Percentiles rank a stretch among this genome's conserved stretches.
Conservation (phyloP, 2,797 vertebrate species). For the Cephalopachus bancanus region DNA sequence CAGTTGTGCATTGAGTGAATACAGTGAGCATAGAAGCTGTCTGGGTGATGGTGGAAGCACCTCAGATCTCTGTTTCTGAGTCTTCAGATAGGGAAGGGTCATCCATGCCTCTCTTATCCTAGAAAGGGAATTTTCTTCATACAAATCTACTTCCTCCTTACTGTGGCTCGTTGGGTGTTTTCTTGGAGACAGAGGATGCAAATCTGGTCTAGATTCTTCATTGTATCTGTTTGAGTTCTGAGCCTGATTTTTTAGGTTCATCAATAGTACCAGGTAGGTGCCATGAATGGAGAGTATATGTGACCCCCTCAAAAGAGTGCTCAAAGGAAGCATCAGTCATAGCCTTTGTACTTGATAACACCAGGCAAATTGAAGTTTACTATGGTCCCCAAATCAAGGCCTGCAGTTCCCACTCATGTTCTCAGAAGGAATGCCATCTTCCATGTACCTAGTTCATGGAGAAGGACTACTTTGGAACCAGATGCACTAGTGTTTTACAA, state of each 20-base stretch:
- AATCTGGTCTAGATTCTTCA: background rate
- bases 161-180: background rate
- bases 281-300: background rate
- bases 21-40: background rate
- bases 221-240: background rate
- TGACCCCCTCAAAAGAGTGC: background rate
- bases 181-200: background rate
- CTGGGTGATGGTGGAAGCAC: too few species aligned
- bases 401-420: background rate
- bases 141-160: background rate
- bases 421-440: background rate
- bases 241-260: background rate
- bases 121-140: background rate
- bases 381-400: rapidly evolving
- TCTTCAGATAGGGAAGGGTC: too few species aligned
- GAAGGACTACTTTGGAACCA: background rate
- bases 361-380: too few species aligned
- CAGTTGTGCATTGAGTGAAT: too few species aligned
- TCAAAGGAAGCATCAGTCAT: background rate
- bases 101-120: background rate
- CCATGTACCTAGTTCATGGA: too few species aligned
- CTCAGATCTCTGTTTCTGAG: background rate
- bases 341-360: background rate
- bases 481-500: rapidly evolving
- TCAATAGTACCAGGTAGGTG: background rate